Evolutionary conservation across 2,888 invertebrate genomes (phyloP), one percentile per base, ranked within the genome.

Genomic region (Ernsta delagoae): DNA sequence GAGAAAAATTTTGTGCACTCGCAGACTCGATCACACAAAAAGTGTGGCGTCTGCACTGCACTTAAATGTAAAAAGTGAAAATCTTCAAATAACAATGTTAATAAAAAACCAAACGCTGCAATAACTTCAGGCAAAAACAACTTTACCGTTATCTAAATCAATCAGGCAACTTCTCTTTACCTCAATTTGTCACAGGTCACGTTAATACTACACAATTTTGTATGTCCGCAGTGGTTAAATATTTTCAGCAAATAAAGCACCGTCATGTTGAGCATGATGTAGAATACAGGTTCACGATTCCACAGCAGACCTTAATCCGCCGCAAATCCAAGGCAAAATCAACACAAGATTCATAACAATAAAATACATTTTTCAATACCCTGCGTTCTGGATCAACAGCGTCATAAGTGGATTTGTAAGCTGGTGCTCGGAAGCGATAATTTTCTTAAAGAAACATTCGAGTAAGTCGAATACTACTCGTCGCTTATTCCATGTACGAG

Each of bases 181-280:
- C 54, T 45, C 62, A 39, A 56, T 67, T 56, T 61, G 36, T 39
- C 31, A 16, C 61, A 9, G 56, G 61, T 61, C 67, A 61, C 54
- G 67, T 68, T 56, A 68, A 56, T 60, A 31, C 24, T 61, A 67
- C 34, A 61, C 67, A 68, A 68, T 67, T 61, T 61, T 43, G 56
- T 61, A 34, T 12, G 56, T 61, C 56, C 45, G 56, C 34, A 56
- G 61, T 24, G 36, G 60, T 48, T 67, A 76, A 78, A 78, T 79
- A 74, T 63, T 72, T 76, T 77, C 75, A 67, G 71, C 76, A 81
- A 79, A 81, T 74, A 80, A 69, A 73, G 61, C 73, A 73, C 74
- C 73, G 74, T 73, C 77, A 70, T 71, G 72, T 70, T 43, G 43
- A 43, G 43, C 43, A 43, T 43, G 9, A 73, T 74, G 65, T 70